Evolutionary conservation across 2,797 vertebrate species (phyloP), one percentile per base, ranked within the genome.

Genomic region (Pipistrellus pipistrellus): DNA sequence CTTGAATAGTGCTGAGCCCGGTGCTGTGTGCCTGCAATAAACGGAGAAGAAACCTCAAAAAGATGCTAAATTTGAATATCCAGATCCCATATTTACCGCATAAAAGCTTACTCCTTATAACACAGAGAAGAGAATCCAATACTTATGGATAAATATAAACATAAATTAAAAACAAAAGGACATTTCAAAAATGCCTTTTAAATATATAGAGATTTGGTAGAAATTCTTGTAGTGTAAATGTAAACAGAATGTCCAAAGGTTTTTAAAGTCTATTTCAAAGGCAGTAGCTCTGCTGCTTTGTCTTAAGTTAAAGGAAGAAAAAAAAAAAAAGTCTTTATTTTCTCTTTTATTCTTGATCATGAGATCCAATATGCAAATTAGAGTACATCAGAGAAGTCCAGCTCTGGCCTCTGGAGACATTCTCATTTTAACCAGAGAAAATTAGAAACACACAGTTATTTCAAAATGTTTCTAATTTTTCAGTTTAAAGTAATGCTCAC

Each of bases 401-500:
- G 21, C 1, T 2, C 55, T 57, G 41, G 72, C 76, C 91, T 85
- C 90, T 48, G 35, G 87, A 84, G 84, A 90, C 62, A 73, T 91
- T 86, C 71, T 75, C 51, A 94, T 81, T 91, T 85, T 78, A 30
- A 94, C 81, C 77, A 94, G 84, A 90, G 94, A 95, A 97, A 96
- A 96, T 92, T 64, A 96, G 93, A 96, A 96, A 94, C 89, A 92
- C 51, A 69, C 23, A 95, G 51, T 88, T 93, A 88, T 94, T 96
- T 92, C 66, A 82, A 96, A 96, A 88, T 85, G 77, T 85, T 90
- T 83, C 82, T 95, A 91, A 96, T 93, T 95, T 95, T 96, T 94
- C 51, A 75, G 17, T 93, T 90, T 85, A 94, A 66, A 93, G 90
- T 88, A 25, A 48, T 80, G 21, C 66, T 71, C 78, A 69, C 2